phyloP scores from a whole-genome alignment of 2,888 invertebrate genomes.

The Hypselothyrea guttata region DNA sequence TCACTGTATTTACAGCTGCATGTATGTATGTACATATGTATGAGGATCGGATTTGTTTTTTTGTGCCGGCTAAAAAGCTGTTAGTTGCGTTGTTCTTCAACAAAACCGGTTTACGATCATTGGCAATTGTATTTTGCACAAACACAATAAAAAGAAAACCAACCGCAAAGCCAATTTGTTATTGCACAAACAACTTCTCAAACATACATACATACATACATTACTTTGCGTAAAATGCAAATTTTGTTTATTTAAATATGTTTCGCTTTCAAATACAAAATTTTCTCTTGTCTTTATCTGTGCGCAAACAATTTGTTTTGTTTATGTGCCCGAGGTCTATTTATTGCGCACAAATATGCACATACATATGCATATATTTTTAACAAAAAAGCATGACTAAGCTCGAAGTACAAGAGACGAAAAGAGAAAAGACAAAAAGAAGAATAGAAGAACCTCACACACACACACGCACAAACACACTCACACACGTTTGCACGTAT shows the following conservation, averaged over 20 bases:
- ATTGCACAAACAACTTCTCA: background rate
- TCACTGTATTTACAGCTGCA: background rate
- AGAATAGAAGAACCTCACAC: conserved; percentile 30
- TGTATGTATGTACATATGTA: conserved; percentile 9
- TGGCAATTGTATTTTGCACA: conserved; percentile 20
- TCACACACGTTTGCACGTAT: too few species aligned
- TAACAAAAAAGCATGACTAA: conserved; percentile 61
- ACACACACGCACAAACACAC: conserved; percentile 22
- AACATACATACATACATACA: conserved; percentile 4
- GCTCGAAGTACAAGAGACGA: conserved; percentile 56
- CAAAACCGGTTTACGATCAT: conserved; percentile 59
- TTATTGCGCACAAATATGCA: conserved; percentile 48
- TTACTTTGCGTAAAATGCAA: background rate
- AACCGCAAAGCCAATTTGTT: conserved; percentile 4
- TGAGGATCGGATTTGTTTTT: conserved; percentile 17
- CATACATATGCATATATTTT: too few species aligned
- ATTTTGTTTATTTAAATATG: conserved; percentile 34
- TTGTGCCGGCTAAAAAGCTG: conserved; percentile 41
- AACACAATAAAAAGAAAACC: conserved; percentile 20
- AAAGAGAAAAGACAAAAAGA: too few species aligned
- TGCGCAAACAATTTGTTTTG: conserved; percentile 38
- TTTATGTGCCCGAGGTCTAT: conserved; percentile 33
- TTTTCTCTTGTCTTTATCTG: conserved; percentile 57
- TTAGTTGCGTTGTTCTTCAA: conserved; percentile 42
- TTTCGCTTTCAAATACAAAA: conserved; percentile 25